These are phyloP conservation scores for Trachemys scripta DNA, from an alignment of 2,113 vertebrate species.

Conservation along the genomic window DNA sequence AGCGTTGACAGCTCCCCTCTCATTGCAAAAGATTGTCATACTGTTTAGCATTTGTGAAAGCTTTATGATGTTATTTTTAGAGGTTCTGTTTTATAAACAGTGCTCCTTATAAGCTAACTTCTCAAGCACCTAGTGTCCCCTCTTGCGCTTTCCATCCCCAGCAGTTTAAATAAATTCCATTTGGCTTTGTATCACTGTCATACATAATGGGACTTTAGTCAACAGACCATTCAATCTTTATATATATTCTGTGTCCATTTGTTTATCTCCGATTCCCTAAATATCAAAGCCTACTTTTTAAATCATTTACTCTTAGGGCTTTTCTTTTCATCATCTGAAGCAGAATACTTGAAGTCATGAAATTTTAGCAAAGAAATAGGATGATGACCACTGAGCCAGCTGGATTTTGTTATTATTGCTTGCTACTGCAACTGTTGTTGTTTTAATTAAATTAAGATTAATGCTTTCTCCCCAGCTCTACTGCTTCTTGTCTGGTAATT, in stretches of 20 bases:
- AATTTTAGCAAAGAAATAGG: neutral
- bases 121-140: neutral
- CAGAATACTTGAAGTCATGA: neutral
- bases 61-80: neutral
- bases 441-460: neutral
- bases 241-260: neutral
- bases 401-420: neutral
- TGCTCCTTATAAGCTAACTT: neutral
- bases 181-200: neutral
- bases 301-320: neutral
- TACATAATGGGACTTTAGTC: neutral
- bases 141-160: neutral
- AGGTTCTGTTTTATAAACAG: neutral
- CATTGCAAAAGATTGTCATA: neutral
- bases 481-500: neutral
- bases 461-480: neutral
- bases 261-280: neutral
- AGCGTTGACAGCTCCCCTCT: neutral
- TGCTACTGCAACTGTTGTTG: neutral
- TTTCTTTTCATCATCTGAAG: constrained; percentile 31
- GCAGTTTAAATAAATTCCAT: neutral
- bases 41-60: neutral
- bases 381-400: neutral
- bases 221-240: constrained; percentile 2
- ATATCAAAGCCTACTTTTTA: constrained; percentile 12